Conservation (phyloP, 1,140 invertebrate genomes). For the Tetramorium simillimum region DNA sequence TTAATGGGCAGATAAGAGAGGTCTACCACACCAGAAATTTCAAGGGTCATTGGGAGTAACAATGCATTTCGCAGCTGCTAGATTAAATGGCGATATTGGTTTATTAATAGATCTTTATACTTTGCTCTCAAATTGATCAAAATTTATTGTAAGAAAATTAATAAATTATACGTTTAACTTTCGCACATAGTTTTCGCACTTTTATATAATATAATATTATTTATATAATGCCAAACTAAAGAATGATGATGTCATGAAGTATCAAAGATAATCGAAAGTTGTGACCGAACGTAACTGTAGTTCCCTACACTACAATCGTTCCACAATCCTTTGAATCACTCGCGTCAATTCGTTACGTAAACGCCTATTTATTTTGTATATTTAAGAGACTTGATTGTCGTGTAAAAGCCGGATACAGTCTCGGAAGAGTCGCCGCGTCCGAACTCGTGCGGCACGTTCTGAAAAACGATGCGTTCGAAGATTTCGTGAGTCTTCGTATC, state of each 20-base stretch:
- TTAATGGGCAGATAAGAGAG: constrained; percentile 31
- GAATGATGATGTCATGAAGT: neutral
- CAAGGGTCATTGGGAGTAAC: constrained; percentile 40
- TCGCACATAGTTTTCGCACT: neutral
- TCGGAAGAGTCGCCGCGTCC: constrained; percentile 1
- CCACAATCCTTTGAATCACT: neutral
- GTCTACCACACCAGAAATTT: constrained; percentile 40
- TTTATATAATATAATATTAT: too few species aligned
- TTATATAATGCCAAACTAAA: neutral
- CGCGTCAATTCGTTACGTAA: neutral
- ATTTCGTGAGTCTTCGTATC: constrained; percentile 65
- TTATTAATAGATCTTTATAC: constrained; percentile 10
- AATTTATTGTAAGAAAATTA: neutral
- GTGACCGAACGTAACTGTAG: neutral
- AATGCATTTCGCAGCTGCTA: neutral
- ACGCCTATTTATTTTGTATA: neutral
- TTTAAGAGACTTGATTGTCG: neutral
- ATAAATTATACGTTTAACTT: neutral
- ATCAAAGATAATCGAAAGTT: neutral
- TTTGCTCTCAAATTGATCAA: neutral
- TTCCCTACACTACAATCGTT: neutral
- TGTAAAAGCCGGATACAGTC: neutral
- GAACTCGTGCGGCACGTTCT: constrained; percentile 63
- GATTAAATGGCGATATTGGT: constrained; percentile 8
- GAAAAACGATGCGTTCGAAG: constrained; percentile 77